Evolutionary conservation across 1,140 invertebrate genomes (phyloP).

Genomic region (Hermetia illucens): DNA sequence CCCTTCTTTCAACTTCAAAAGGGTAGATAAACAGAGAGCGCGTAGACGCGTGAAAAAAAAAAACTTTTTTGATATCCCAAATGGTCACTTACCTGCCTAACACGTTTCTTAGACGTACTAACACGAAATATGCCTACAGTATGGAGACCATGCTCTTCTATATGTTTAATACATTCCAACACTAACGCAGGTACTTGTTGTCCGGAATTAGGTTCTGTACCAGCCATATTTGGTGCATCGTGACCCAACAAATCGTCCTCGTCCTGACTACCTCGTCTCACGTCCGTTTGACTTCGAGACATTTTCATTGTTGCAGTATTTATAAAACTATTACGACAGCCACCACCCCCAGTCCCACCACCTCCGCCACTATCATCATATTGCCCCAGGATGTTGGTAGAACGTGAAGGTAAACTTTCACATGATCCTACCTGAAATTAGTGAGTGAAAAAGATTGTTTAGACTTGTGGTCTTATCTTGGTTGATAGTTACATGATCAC

Average conservation of each 20-base stretch:
- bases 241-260: slow-evolving; percentile 37
- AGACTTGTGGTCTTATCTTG: too few relatives aligned
- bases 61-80: neutral
- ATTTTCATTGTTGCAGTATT: slow-evolving; percentile 12
- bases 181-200: slow-evolving; percentile 55
- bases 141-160: slow-evolving; percentile 62
- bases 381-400: slow-evolving; percentile 7
- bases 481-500: slow-evolving; percentile 17
- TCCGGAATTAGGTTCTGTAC: neutral
- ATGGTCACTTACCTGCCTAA: slow-evolving; percentile 58
- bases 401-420: slow-evolving; percentile 19
- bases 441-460: neutral
- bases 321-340: slow-evolving; percentile 4
- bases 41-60: too few relatives aligned
- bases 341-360: neutral
- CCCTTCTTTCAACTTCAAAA: slow-evolving; percentile 68
- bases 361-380: neutral
- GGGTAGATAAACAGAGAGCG: slow-evolving; percentile 5
- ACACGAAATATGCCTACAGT: slow-evolving; percentile 82
- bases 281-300: slow-evolving; percentile 23
- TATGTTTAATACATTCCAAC: slow-evolving; percentile 60
- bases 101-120: slow-evolving; percentile 77
- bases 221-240: neutral
- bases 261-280: slow-evolving; percentile 39
- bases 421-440: slow-evolving; percentile 18